Base-by-base conservation (phyloP, 2,888 invertebrate genomes). In the Chironomus riparius region DNA sequence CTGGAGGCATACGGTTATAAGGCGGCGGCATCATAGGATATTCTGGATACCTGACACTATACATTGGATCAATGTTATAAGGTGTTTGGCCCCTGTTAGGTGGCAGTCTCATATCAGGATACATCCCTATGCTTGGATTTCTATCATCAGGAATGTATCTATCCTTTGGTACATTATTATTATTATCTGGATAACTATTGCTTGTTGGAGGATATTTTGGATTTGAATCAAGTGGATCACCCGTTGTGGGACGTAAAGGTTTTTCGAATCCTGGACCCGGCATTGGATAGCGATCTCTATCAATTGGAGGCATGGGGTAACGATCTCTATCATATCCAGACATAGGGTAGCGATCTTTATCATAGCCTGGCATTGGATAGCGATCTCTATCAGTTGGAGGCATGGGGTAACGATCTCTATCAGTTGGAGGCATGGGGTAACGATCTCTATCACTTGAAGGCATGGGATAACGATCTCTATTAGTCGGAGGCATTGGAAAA, bases 121-220 rank as follows among this genome's bases (percentile, higher is more conserved):
- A 73, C 70, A 68, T 77, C 69, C 65, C 72, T 77, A 50, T 18
- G n/a, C 4, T 72, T 24, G 61, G 48, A 18, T 21, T 28, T 28
- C 38, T 10, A n/a, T 68, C 72, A 12, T 76, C 70, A 10, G 77
- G 77, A 70, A 76, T 77, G n/a, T 74, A 71, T 6, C 73, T 62
- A 38, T 76, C 77, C 71, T 77, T 77, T 70, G 78, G 78, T 78
- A 81, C 83, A 72, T 83, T 79, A 68, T 83, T 79, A 68, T 83
- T 83, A 71, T 79, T 79, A 47, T 80, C 79, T 2, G 88, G 88
- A 85, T 87, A 88, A 81, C 87, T 86, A 79, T 87, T 86, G 81
- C 86, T 85, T 79, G 85, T 84, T 1, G 78, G 78, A 3, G 82
- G 81, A 77, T 80, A 82, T 18, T 81, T 79, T 76, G 79, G 81